A percentile compares a stretch with the other conserved stretches of the same genome.
Conservation (phyloP, 2,888 invertebrate genomes). For the Mycalesis mineus region DNA sequence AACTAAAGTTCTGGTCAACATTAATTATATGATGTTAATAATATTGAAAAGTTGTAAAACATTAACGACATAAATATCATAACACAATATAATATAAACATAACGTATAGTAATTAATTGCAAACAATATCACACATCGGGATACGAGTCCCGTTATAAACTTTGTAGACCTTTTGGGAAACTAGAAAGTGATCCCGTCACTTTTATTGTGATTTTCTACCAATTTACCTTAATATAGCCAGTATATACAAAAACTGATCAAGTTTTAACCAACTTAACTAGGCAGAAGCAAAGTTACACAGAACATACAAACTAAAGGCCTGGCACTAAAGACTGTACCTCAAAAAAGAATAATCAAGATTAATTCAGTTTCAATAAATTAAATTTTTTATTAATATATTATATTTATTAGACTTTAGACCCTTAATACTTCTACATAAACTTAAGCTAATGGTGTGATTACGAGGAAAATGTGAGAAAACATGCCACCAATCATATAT, state of each 20-base stretch:
- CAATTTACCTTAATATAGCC: not conserved
- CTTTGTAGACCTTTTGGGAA: constrained; percentile 1
- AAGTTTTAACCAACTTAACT: no score
- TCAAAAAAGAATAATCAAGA: no score
- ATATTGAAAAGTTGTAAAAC: constrained; percentile 28
- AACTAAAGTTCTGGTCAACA: constrained; percentile 31
- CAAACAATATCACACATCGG: constrained; percentile 24
- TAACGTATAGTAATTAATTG: constrained; percentile 19
- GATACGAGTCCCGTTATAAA: constrained; percentile 3
- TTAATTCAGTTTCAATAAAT: no score
- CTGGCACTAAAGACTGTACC: no score
- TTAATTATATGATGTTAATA: constrained; percentile 17
- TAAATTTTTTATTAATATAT: no score
- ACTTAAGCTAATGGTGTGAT: no score
- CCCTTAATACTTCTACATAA: no score
- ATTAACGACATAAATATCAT: constrained; percentile 37
- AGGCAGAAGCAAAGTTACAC: no score
- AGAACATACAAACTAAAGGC: no score
- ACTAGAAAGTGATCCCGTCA: not conserved
- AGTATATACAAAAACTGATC: not conserved
- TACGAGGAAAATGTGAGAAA: no score
- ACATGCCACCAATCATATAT: no score
- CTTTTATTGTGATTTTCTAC: not conserved
- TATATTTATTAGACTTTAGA: no score
- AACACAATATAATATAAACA: constrained; percentile 21